Conservation (phyloP, 2,888 invertebrate genomes). For the Neria commutata region DNA sequence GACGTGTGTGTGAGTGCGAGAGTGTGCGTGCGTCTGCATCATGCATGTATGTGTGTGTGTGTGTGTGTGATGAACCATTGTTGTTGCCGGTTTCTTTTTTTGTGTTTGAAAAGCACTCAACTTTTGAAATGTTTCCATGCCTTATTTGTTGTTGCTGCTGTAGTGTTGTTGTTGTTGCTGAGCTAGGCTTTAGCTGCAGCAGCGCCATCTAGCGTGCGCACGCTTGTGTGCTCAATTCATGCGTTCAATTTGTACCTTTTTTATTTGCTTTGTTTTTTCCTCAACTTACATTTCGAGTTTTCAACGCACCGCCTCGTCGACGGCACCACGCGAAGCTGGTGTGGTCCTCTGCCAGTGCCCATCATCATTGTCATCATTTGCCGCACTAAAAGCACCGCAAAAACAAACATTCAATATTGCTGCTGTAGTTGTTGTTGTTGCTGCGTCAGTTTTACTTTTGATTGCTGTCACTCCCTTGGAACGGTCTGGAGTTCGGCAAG, state of each 20-base stretch:
- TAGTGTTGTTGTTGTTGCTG: slow-evolving; percentile 12
- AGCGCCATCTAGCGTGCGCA: background rate
- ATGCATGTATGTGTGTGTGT: slow-evolving; percentile 14
- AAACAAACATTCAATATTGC: too few species aligned
- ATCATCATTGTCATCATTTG: background rate
- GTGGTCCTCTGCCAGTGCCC: background rate
- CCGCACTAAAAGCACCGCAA: background rate
- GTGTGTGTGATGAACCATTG: slow-evolving; percentile 19
- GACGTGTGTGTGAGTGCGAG: too few species aligned
- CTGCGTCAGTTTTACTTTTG: slow-evolving; percentile 1
- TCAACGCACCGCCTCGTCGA: background rate
- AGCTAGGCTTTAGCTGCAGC: slow-evolving; percentile 18
- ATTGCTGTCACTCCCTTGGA: slow-evolving; percentile 1
- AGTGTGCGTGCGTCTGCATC: background rate
- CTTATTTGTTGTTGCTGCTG: slow-evolving; percentile 41
- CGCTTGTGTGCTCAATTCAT: slow-evolving; percentile 20
- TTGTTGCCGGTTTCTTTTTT: slow-evolving; percentile 18
- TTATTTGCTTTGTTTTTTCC: too few species aligned
- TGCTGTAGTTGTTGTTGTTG: slow-evolving; percentile 41
- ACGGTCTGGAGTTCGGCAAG: too few species aligned
- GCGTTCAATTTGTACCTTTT: slow-evolving; percentile 26
- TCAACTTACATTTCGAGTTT: too few species aligned
- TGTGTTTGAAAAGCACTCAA: slow-evolving; percentile 62
- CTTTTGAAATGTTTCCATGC: slow-evolving; percentile 59
- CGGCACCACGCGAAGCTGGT: background rate